Evolutionary conservation across 2,113 vertebrate species (phyloP).

Genomic region (Pygoscelis adeliae): DNA sequence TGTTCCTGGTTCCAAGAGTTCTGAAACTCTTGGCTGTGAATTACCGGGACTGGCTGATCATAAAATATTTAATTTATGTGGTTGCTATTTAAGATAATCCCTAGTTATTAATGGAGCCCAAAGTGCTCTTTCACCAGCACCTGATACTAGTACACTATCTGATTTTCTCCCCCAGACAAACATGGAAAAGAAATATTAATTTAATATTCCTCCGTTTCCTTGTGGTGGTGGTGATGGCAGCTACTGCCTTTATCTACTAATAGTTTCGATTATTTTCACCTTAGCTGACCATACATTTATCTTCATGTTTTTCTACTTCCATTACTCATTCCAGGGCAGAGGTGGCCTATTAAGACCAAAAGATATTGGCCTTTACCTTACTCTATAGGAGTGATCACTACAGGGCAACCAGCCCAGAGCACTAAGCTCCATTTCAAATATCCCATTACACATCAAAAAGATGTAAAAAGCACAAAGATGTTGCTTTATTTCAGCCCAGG

Average conservation of each 20-base stretch:
- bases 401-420: background rate
- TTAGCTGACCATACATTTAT: background rate
- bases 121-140: background rate
- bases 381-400: background rate
- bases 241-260: background rate
- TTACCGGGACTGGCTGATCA: background rate
- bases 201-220: background rate
- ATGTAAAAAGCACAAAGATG: background rate
- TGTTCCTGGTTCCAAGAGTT: background rate
- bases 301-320: background rate
- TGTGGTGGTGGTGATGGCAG: background rate
- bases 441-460: background rate
- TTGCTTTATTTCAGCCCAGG: background rate
- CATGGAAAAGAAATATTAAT: background rate
- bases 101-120: background rate
- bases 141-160: background rate
- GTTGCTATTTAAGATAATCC: background rate
- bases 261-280: background rate
- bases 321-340: background rate
- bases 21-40: background rate
- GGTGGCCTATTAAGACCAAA: background rate
- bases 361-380: background rate
- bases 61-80: background rate
- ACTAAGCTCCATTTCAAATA: background rate
- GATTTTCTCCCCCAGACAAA: background rate